A percentile compares a stretch with the other conserved stretches of the same genome.
Conservation (phyloP, 2,113 vertebrate genomes). For the Mastomys coucha region DNA sequence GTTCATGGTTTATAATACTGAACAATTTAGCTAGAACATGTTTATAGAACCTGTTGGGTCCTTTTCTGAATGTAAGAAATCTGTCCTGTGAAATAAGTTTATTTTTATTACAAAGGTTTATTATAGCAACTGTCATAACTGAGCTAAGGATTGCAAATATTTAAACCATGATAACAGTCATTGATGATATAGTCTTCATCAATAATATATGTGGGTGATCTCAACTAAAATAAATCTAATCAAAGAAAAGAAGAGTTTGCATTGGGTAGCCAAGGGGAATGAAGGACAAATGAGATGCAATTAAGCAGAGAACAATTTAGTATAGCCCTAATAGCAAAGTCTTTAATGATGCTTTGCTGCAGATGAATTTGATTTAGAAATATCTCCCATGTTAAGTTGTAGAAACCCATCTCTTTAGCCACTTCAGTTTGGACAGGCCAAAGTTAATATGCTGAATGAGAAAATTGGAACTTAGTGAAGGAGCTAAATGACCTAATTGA, state of each 20-base stretch:
- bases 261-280: conserved; percentile 73
- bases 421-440: conserved; percentile 81
- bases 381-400: conserved; percentile 77
- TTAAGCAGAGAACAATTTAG: conserved; percentile 81
- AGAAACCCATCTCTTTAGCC: conserved; percentile 79
- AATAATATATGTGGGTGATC: conserved; percentile 60
- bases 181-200: conserved; percentile 52
- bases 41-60: not conserved
- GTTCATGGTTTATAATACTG: not conserved
- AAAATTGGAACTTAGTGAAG: conserved; percentile 76
- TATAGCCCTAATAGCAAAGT: conserved; percentile 76
- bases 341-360: conserved; percentile 81
- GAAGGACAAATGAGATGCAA: conserved; percentile 82
- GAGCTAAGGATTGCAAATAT: not conserved
- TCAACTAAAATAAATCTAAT: conserved; percentile 73
- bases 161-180: conserved; percentile 36
- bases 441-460: conserved; percentile 80
- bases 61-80: conserved; percentile 11
- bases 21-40: conserved; percentile 17
- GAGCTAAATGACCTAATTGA: conserved; percentile 82
- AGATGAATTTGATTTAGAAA: conserved; percentile 83
- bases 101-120: not conserved
- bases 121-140: not conserved
- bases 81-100: not conserved
- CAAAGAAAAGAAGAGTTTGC: conserved; percentile 59